Evolutionary conservation across 2,888 invertebrate genomes (phyloP), one percentile per base, ranked within the genome.

Genomic region (Rugalucina vietnamica): DNA sequence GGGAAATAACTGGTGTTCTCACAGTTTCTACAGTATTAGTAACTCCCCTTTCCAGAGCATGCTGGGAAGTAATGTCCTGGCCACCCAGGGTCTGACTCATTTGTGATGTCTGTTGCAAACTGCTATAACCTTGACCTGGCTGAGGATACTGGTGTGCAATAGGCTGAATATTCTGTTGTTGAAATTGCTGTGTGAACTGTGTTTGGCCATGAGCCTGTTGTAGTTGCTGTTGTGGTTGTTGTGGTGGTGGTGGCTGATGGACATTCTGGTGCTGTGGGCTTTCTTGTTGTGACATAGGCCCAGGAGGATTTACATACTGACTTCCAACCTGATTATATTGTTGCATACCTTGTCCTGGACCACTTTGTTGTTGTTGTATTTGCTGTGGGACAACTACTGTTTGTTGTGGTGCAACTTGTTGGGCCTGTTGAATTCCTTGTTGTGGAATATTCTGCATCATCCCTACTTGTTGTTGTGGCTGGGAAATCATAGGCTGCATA

Each of bases 201-300:
- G 39, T 10, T 21, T 21, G 3, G 4, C 4, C 1, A 10, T 57
- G 96, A 96, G 71, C 92, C 76, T 77, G 90, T 69, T 75, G 81
- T 70, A 32, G 86, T 49, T 86, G 91, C 85, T 72, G 91, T 34
- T 84, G 89, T 27, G 77, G 84, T 27, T 71, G 76, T 75, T 81
- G 82, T 24, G 39, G 32, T 43, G 76, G 32, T 77, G 81, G 21
- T 73, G 77, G 76, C 32, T 77, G 81, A 21, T 73, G 77, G 65
- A 74, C 76, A 69, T 70, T 76, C 39, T 85, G 86, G 29, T 86
- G 86, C 34, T 78, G 84, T 65, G 81, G 81, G 39, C 21, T 57
- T 34, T 1, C 14, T 71, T 71, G 71, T 18, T 5, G 71, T 37
- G 36, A 21, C 3, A 71, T 36, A 8, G 37, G 4, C n/a, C 3